Evolutionary conservation across 2,888 invertebrate genomes (phyloP).

Genomic region (Hydraecia micacea): DNA sequence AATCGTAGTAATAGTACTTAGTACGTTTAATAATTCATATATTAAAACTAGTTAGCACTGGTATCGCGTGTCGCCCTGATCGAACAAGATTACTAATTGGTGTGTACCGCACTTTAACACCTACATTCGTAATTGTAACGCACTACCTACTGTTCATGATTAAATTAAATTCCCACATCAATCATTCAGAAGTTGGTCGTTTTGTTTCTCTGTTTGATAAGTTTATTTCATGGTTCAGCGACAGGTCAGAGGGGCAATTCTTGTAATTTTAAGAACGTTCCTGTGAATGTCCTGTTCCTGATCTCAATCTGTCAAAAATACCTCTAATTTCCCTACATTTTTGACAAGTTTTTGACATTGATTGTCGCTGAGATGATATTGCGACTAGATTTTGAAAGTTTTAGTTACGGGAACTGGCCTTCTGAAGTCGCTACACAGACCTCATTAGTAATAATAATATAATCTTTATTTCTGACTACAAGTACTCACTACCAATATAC

Average conservation of each 20-base stretch:
- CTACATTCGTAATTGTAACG: constrained; percentile 17
- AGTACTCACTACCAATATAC: not conserved
- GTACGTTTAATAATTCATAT: constrained; percentile 13
- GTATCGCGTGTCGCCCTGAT: constrained; percentile 52
- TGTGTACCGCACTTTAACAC: constrained; percentile 39
- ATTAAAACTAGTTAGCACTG: constrained; percentile 22
- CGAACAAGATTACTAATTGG: constrained; percentile 56
- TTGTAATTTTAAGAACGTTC: too few species aligned
- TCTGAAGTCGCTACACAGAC: too few species aligned
- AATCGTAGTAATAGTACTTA: constrained; percentile 5
- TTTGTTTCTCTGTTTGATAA: not conserved
- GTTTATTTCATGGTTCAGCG: too few species aligned
- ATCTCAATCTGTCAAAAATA: too few species aligned
- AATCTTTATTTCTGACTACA: not conserved
- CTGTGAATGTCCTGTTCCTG: too few species aligned
- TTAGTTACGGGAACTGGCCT: too few species aligned
- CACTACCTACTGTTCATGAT: not conserved
- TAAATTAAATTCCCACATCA: constrained; percentile 13
- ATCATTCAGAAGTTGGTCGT: constrained; percentile 7
- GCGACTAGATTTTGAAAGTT: too few species aligned
- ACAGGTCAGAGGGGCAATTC: too few species aligned
- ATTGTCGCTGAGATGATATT: too few species aligned
- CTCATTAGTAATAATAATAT: not conserved
- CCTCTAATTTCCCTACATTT: too few species aligned
- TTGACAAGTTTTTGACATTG: too few species aligned